phyloP scores from a whole-genome alignment of 2,888 invertebrate genomes.

The Athalia rosae region DNA sequence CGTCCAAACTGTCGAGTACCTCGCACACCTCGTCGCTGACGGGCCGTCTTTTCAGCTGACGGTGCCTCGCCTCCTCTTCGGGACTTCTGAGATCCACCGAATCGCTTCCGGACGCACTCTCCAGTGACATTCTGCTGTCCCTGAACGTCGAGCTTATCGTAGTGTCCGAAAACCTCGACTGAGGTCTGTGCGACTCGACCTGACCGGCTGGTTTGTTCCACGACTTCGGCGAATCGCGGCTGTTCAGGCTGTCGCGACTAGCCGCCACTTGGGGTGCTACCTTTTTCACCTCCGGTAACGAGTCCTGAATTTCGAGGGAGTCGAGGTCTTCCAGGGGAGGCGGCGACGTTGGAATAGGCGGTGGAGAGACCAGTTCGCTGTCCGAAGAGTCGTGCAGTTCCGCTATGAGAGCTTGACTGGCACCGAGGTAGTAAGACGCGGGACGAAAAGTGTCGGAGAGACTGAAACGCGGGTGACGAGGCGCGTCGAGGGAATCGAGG shows the following conservation, averaged over 20 bases:
- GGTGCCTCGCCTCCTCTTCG: conserved; percentile 76
- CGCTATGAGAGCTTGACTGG: conserved; percentile 78
- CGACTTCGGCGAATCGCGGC: conserved; percentile 60
- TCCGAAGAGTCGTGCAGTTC: conserved; percentile 88
- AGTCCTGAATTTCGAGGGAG: conserved; percentile 74
- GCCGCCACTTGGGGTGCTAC: conserved; percentile 73
- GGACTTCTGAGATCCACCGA: conserved; percentile 77
- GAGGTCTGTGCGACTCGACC: conserved; percentile 60
- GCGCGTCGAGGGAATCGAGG: conserved; percentile 79
- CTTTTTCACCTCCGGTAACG: conserved; percentile 62
- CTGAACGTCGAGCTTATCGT: conserved; percentile 64
- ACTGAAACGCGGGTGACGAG: conserved; percentile 86
- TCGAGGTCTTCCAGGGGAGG: conserved; percentile 85
- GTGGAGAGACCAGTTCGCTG: conserved; percentile 86
- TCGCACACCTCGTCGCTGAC: conserved; percentile 80
- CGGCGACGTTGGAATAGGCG: conserved; percentile 85
- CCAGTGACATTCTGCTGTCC: conserved; percentile 65
- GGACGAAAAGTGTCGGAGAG: conserved; percentile 91
- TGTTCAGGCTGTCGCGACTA: conserved; percentile 53
- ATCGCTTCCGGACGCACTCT: conserved; percentile 72
- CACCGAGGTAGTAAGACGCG: conserved; percentile 89
- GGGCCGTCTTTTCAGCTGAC: conserved; percentile 82
- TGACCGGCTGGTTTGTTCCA: conserved; percentile 64
- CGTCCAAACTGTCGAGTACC: conserved; percentile 78
- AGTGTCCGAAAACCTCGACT: conserved; percentile 63